These are phyloP conservation scores for Choristoneura rosaceana DNA, from an alignment of 2,888 invertebrate species.

Conservation along the genomic window DNA sequence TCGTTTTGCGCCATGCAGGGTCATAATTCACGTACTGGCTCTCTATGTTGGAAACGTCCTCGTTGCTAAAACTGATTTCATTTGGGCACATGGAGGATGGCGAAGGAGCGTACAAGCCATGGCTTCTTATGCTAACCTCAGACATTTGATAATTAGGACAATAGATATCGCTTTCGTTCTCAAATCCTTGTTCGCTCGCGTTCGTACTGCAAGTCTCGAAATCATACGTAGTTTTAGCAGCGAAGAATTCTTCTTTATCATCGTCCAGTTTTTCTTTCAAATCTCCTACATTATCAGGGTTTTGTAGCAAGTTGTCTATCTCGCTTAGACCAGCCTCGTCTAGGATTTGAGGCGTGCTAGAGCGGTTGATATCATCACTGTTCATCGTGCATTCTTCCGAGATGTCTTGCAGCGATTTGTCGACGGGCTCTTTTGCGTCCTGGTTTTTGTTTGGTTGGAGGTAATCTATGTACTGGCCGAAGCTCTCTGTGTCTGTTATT, in stretches of 20 bases:
- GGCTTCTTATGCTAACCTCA: conserved; percentile 87
- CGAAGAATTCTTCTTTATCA: conserved; percentile 73
- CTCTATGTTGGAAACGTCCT: conserved; percentile 79
- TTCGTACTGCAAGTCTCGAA: conserved; percentile 80
- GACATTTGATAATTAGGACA: conserved; percentile 87
- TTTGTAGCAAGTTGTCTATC: conserved; percentile 67
- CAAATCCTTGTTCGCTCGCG: conserved; percentile 79
- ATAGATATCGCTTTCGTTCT: conserved; percentile 87
- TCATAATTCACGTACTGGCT: conserved; percentile 86
- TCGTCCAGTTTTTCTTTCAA: conserved; percentile 72
- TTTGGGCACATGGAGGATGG: conserved; percentile 83
- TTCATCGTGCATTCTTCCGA: conserved; percentile 81
- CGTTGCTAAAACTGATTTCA: conserved; percentile 81
- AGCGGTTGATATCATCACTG: conserved; percentile 72
- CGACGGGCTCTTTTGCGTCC: conserved; percentile 68
- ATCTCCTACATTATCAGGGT: conserved; percentile 56
- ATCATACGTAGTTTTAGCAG: conserved; percentile 77
- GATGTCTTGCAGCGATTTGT: conserved; percentile 78
- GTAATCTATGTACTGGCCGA: conserved; percentile 81
- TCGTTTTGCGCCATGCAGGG: conserved; percentile 81
- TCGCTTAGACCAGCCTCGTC: conserved; percentile 61
- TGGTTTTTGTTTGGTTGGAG: conserved; percentile 69
- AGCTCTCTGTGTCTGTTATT: conserved; percentile 82
- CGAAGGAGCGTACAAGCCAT: conserved; percentile 87
- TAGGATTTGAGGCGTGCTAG: conserved; percentile 65